Evolutionary conservation across 2,113 vertebrate species (phyloP).

Genomic region (Hylia prasina): DNA sequence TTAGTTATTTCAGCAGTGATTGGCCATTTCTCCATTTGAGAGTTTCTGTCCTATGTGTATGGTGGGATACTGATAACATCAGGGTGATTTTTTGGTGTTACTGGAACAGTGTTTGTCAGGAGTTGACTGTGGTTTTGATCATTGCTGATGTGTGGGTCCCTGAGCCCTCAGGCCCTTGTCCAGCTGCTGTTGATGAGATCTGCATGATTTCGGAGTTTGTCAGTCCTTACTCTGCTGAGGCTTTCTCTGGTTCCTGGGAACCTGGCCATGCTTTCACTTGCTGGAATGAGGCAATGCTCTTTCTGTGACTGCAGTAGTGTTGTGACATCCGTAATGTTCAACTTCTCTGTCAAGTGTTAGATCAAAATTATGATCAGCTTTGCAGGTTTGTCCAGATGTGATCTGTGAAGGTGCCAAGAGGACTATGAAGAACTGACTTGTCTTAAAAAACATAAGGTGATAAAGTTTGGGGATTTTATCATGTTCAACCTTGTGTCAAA

Average conservation of each 20-base stretch:
- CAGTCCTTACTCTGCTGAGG: neutral
- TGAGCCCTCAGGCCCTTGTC: neutral
- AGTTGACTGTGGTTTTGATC: neutral
- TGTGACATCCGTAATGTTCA: neutral
- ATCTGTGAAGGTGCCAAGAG: neutral
- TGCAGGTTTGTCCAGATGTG: neutral
- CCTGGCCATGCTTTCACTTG: neutral
- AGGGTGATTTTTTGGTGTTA: neutral
- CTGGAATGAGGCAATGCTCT: neutral
- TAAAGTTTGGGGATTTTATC: neutral
- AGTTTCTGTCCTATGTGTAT: neutral
- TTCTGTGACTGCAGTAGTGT: neutral
- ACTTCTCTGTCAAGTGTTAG: neutral
- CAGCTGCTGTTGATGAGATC: neutral
- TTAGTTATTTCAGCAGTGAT: neutral
- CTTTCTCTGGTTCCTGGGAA: neutral
- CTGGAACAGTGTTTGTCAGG: neutral
- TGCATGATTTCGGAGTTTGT: neutral
- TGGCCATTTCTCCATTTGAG: neutral
- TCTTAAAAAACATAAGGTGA: neutral
- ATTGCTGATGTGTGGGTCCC: neutral
- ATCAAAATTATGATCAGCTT: neutral
- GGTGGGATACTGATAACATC: neutral
- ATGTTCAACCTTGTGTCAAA: neutral
- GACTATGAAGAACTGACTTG: neutral